Percentiles rank a stretch among this genome's conserved stretches.
phyloP scores from a whole-genome alignment of 2,113 vertebrate species.

The Chiloscyllium plagiosum region DNA sequence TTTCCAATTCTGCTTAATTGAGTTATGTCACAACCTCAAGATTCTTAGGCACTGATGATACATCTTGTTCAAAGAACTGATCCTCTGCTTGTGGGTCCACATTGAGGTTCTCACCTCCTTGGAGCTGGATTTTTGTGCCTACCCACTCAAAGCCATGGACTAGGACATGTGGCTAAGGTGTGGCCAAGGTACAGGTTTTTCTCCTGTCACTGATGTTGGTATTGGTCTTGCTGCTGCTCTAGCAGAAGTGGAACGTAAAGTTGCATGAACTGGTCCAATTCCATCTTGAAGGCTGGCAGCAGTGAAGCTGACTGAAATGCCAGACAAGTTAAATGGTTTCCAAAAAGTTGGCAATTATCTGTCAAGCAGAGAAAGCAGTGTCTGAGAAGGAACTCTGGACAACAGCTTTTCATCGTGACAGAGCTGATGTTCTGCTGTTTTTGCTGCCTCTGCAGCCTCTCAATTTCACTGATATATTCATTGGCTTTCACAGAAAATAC shows the following conservation, averaged over 20 bases:
- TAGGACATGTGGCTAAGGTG: not conserved
- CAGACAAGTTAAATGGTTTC: not conserved
- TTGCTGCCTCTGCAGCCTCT: too few relatives aligned
- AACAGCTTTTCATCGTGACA: too few relatives aligned
- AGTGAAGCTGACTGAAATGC: not conserved
- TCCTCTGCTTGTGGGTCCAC: not conserved
- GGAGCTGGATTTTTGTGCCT: not conserved
- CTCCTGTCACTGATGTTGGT: not conserved
- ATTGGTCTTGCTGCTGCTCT: not conserved
- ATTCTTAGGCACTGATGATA: not conserved
- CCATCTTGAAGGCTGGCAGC: not conserved
- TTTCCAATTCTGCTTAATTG: too few relatives aligned
- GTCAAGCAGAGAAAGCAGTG: not conserved
- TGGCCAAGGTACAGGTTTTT: not conserved
- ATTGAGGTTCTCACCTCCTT: not conserved
- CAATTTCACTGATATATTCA: too few relatives aligned
- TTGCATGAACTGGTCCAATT: too few relatives aligned
- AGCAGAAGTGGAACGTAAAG: not conserved
- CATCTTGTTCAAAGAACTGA: not conserved
- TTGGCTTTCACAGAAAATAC: too few relatives aligned
- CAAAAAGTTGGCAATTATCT: not conserved
- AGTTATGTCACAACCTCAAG: not conserved
- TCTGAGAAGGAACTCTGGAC: not conserved
- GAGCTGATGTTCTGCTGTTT: too few relatives aligned
- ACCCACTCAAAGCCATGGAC: not conserved